Base-by-base conservation (phyloP, 2,113 vertebrate species). In the Gracilinanus agilis region DNA sequence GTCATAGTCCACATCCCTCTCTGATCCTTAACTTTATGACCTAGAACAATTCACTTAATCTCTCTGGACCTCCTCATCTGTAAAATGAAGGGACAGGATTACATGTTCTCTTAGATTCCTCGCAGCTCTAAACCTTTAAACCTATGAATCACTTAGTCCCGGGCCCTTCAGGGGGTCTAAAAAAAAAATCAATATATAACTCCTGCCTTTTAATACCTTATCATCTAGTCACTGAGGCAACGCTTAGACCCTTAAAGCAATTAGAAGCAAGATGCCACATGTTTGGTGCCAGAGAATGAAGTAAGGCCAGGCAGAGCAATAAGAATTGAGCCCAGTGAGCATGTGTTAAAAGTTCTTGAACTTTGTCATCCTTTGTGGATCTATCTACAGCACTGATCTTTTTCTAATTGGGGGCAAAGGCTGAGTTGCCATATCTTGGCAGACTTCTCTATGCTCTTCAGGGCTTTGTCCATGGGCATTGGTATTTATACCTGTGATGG, bases 261-360 rank as follows among this genome's bases (percentile, higher is more conserved):
- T 83, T 83, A 83, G 19, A 83, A 40, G 40, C 67, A 83, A 83
- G 61, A n/a, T 16, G 24, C 12, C 67, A 7, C 40, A 24, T 40
- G 19, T n/a, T 7, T 23, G 16, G 16, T n/a, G 67, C 67, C 67
- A 23, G 19, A 83, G n/a, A 83, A 83, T 83, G 67, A 40, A 75
- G 61, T n/a, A 75, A 75, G 61, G 29, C 61, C 61, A 75, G 34
- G 61, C 19, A 83, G n/a, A 83, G 67, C 67, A 83, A 40, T 83
- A n/a, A 13, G 67, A 21, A 2, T 40, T 40, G n/a, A 83, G 67
- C 40, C 67, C 19, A 83, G 34, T 40, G 23, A 83, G n/a, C 67
- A 83, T 83, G n/a, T 83, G 67, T 83, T 83, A 83, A 83, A 83
- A 83, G 67, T 83, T 83, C 67, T 83, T 83, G 67, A 83, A 83